Base-by-base conservation (phyloP, 2,113 vertebrate species). In the Pelecanus crispus region DNA sequence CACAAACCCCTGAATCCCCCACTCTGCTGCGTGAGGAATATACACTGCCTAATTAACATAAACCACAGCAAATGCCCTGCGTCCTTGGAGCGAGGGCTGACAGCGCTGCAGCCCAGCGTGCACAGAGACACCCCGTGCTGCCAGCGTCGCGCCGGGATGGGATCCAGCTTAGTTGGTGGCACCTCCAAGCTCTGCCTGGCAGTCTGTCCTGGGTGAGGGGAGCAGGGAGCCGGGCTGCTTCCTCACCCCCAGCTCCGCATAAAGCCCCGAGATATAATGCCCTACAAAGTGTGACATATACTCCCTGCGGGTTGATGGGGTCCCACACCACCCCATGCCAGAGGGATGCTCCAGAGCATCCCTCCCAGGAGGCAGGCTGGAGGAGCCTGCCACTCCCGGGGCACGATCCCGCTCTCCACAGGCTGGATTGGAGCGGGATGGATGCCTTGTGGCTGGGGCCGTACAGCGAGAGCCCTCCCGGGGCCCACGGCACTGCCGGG, bases 401-500 rank as follows among this genome's bases (percentile, higher is more conserved):
- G 34, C 44, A 31, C 0, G 4, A 47, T 65, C 28, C 20, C 36
- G 20, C 52, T 82, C 74, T 71, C 62, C 50, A 6, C 0, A 2
- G 52, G 38, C 53, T 80, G 49, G 29, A 56, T 17, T 38, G 66
- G 53, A 44, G n/a, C 0, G 1, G 55, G 17, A 29, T 56, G 34
- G 49, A 72, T 77, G 44, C 31, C 31, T 34, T 0, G 4, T 58
- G 83, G 45, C 63, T 68, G 53, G 22, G 49, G 53, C 34, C 0
- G 1, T 73, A 38, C 9, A 29, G 0, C 3, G 42, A 36, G 18
- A 75, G 42, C n/a, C 52, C 21, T 88, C 22, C 16, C 1, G 2
- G 50, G 45, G 32, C 10, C n/a, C 1, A 2, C 0, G 0, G 53
- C 40, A 38, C 11, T 38, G 67, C 31, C 0, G 4, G 72, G 45